Evolutionary conservation across 2,888 invertebrate genomes (phyloP).

Genomic region (Saturnia pavonia): DNA sequence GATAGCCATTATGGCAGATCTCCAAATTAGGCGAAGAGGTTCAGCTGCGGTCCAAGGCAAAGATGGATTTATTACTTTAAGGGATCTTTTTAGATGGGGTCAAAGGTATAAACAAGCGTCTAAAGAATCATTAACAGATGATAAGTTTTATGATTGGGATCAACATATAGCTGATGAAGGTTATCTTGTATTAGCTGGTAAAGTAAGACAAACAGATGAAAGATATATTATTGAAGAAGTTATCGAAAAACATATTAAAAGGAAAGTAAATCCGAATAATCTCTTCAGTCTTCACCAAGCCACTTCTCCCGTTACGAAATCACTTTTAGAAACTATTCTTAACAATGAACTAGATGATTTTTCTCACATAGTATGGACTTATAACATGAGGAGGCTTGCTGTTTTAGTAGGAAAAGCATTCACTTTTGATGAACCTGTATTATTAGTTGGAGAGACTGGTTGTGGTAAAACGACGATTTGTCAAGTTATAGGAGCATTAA

Average conservation of each 20-base stretch:
- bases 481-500: constrained; percentile 90
- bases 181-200: constrained; percentile 95
- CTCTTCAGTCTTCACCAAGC: constrained; percentile 86
- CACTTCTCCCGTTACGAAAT: constrained; percentile 89
- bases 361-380: constrained; percentile 96
- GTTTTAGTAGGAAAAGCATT: constrained; percentile 92
- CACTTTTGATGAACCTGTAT: constrained; percentile 95
- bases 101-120: constrained; percentile 92
- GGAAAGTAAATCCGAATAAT: constrained; percentile 85
- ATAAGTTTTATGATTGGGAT: constrained; percentile 95
- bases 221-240: constrained; percentile 90
- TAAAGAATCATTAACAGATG: constrained; percentile 76
- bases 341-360: constrained; percentile 81
- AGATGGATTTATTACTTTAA: constrained; percentile 95
- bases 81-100: constrained; percentile 98
- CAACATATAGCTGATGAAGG: constrained; percentile 98
- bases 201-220: constrained; percentile 93
- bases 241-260: constrained; percentile 89
- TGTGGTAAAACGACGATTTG: constrained; percentile 99
- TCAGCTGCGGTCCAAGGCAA: constrained; percentile 96
- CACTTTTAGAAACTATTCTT: constrained; percentile 85
- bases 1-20: constrained; percentile 94
- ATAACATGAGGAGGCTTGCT: constrained; percentile 91
- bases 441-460: constrained; percentile 98
- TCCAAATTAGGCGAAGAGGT: constrained; percentile 91